Conservation (phyloP, 2,888 invertebrate genomes). For the Uloborus plumipes region DNA sequence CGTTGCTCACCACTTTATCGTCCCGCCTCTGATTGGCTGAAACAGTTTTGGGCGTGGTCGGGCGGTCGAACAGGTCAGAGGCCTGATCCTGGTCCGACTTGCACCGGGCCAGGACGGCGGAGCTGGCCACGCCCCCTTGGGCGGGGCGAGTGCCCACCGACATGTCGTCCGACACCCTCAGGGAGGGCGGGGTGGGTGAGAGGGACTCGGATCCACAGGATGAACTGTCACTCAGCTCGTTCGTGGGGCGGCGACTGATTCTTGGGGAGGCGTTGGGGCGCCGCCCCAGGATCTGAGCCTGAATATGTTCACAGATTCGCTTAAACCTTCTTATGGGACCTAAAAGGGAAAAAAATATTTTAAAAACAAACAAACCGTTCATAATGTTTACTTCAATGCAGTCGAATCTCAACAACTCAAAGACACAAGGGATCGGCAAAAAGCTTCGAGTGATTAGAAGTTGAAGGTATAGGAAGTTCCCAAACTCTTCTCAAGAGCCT, state of each 20-base stretch:
- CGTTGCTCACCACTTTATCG: conserved; percentile 15
- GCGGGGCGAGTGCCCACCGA: conserved; percentile 45
- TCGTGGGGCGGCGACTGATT: conserved; percentile 75
- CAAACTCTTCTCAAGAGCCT: no score
- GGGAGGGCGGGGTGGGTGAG: conserved; percentile 69
- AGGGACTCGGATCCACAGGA: conserved; percentile 79
- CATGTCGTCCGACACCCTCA: conserved; percentile 65
- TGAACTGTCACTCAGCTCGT: conserved; percentile 80
- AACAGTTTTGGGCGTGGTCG: conserved; percentile 26
- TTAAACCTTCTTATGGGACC: conserved; percentile 95
- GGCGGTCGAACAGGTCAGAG: conserved; percentile 63
- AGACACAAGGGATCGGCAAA: no score
- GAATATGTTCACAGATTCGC: conserved; percentile 95
- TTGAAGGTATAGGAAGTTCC: no score
- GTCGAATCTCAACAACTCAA: no score
- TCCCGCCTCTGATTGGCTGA: conserved; percentile 4
- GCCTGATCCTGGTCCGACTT: conserved; percentile 67
- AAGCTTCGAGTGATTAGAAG: no score
- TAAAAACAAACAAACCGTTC: no score
- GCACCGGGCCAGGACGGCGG: conserved; percentile 65
- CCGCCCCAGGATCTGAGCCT: conserved; percentile 81
- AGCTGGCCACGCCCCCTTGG: conserved; percentile 19
- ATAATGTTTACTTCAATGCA: no score
- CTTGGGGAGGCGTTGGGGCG: conserved; percentile 68
- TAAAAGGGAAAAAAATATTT: conserved; percentile 70